A percentile compares a stretch with the other conserved stretches of the same genome.
phyloP scores from a whole-genome alignment of 2,113 vertebrate genomes.

The Strix uralensis region DNA sequence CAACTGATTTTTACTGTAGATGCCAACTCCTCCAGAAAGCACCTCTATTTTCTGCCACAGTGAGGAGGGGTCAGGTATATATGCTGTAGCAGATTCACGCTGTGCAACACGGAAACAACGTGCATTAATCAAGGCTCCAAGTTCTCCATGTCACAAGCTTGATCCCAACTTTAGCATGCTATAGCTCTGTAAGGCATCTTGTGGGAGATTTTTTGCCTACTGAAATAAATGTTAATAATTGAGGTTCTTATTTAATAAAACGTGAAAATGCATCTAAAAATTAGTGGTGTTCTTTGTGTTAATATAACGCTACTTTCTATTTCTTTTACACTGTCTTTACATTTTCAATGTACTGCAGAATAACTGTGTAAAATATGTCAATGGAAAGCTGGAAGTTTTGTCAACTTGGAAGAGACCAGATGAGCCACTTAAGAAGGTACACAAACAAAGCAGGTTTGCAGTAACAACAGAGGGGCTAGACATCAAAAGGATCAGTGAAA shows the following conservation, averaged over 20 bases:
- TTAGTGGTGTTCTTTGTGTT: neutral
- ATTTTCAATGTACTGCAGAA: neutral
- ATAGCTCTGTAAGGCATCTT: neutral
- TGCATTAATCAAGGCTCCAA: neutral
- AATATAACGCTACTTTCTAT: neutral
- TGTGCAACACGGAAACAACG: neutral
- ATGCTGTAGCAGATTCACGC: neutral
- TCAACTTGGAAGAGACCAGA: neutral
- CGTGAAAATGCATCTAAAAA: neutral
- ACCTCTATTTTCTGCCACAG: neutral
- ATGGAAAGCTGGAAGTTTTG: neutral
- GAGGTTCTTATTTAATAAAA: neutral
- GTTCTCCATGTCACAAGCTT: neutral
- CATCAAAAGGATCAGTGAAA: neutral
- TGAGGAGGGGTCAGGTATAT: neutral
- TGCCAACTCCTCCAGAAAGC: neutral
- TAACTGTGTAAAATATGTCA: neutral
- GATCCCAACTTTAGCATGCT: neutral
- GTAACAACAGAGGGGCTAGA: neutral
- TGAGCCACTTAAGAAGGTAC: neutral
- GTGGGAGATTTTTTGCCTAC: neutral
- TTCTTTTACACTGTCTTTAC: neutral
- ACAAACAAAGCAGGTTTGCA: neutral
- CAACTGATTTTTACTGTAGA: neutral
- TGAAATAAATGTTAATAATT: neutral